Conservation (phyloP, 2,888 invertebrate species). For the Acleris sparsana region DNA sequence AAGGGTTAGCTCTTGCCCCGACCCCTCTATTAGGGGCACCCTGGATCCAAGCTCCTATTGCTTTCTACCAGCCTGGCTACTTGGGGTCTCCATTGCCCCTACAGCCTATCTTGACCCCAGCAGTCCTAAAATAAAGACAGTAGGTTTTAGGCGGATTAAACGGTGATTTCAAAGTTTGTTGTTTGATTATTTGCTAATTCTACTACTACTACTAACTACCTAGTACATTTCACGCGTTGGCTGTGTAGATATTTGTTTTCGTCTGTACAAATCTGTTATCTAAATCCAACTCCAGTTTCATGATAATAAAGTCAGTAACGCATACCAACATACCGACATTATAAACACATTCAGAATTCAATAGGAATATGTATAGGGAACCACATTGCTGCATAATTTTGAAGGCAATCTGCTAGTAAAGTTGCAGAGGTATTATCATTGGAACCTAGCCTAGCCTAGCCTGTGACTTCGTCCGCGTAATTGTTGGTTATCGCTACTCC, state of each 20-base stretch:
- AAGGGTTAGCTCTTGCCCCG: conserved; percentile 11
- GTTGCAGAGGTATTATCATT: conserved; percentile 3
- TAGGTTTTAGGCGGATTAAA: conserved; percentile 33
- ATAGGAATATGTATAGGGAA: conserved; percentile 12
- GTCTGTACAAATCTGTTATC: too few species aligned
- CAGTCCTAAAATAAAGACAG: conserved; percentile 39
- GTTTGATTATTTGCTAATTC: conserved; percentile 12
- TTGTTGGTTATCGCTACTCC: too few species aligned
- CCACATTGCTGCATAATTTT: conserved; percentile 28
- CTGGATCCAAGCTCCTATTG: conserved; percentile 31
- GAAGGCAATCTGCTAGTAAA: conserved; percentile 11
- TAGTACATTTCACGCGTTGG: too few species aligned
- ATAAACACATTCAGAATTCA: too few species aligned
- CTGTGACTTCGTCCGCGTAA: too few species aligned
- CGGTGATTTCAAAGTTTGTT: conserved; percentile 21
- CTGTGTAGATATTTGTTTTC: too few species aligned
- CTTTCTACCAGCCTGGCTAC: conserved; percentile 40
- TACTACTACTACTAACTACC: too few species aligned
- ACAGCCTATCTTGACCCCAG: conserved; percentile 31
- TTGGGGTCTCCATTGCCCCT: conserved; percentile 32
- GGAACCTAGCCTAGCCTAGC: neutral
- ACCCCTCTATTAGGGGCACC: conserved; percentile 37
- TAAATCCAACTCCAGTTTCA: too few species aligned
- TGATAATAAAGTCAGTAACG: too few species aligned
- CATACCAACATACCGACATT: too few species aligned